Percentiles rank a stretch among this genome's conserved stretches.
These are phyloP conservation scores for Euplexia lucipara DNA, from an alignment of 2,888 invertebrate genomes.

Conservation along the genomic window DNA sequence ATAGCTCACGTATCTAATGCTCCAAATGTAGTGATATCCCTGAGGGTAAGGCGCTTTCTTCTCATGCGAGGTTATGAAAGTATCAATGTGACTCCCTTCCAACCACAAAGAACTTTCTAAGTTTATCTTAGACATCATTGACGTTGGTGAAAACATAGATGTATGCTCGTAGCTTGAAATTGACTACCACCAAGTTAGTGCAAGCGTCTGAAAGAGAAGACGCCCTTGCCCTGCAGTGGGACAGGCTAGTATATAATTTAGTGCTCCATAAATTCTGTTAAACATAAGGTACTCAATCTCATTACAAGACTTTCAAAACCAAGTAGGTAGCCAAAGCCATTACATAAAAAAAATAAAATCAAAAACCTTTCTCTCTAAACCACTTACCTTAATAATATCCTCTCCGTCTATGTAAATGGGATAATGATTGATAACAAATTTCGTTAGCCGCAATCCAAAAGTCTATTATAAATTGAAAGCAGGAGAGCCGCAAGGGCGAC, in stretches of 20 bases:
- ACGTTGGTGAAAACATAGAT: no score
- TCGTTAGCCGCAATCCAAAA: conserved; percentile 58
- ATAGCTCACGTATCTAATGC: background rate
- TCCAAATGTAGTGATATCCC: no score
- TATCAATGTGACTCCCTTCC: no score
- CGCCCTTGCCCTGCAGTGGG: no score
- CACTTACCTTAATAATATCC: conserved; percentile 53
- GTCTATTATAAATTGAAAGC: conserved; percentile 60
- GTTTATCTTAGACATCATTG: no score
- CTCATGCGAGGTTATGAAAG: no score
- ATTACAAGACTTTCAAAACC: conserved; percentile 10
- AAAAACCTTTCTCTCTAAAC: conserved; percentile 41
- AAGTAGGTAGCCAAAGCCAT: background rate
- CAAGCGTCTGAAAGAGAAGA: no score
- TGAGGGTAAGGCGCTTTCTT: no score
- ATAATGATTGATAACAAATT: conserved; percentile 62
- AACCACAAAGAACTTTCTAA: no score
- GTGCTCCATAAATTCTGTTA: conserved; percentile 8
- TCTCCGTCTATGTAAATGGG: conserved; percentile 53
- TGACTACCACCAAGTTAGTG: no score
- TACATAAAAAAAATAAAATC: conserved; percentile 43
- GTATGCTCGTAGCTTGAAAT: no score
- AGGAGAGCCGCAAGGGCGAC: conserved; percentile 50
- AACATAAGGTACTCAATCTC: conserved; percentile 5
- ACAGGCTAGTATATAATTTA: no score